Base-by-base conservation (phyloP, 2,888 invertebrate genomes). In the Stenichneumon culpator region DNA sequence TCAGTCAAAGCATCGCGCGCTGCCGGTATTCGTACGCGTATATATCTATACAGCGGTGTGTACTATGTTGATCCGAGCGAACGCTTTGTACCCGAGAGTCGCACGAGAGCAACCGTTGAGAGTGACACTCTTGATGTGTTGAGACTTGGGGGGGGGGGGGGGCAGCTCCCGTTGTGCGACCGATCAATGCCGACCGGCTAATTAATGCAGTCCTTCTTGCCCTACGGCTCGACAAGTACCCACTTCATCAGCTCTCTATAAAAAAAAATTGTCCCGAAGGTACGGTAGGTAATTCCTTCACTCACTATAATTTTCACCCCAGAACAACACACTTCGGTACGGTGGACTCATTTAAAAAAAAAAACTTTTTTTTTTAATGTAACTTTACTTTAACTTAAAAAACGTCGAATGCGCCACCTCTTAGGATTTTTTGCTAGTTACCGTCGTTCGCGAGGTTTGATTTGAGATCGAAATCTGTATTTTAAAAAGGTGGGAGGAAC, bases 171-270 rank as follows among this genome's bases (percentile, higher is more conserved):
- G 81, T 70, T 79, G 78, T 85, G 68, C 77, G 73, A 77, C 72
- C 82, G 86, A 85, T 85, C 80, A 85, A 86, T 86, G 82, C 79
- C 63, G 77, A 83, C 80, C 63, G 69, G 86, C 84, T 85, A 85
- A 86, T 86, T 85, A 86, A 86, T 83, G 80, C 85, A 74, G 73
- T 70, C 74, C 82, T 69, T 79, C 72, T 80, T 75, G 68, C 63
- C 63, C 86, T 63, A 68, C 67, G 47, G 25, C 50, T 68, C 52
- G 52, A 11, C 75, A 50, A 22, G 52, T 63, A 11, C 52, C 39
- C 39, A 68, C 74, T 72, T 54, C 68, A 67, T 65, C 78, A 9
- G 60, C 57, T 65, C 54, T 75, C 36, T 50, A 60, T 28, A 63
- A 7, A 36, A 28, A 28, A 28, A 36, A 36, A 36, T 36, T 0